phyloP scores from a whole-genome alignment of 2,113 vertebrate genomes.

The Hyperoodon ampullatus region DNA sequence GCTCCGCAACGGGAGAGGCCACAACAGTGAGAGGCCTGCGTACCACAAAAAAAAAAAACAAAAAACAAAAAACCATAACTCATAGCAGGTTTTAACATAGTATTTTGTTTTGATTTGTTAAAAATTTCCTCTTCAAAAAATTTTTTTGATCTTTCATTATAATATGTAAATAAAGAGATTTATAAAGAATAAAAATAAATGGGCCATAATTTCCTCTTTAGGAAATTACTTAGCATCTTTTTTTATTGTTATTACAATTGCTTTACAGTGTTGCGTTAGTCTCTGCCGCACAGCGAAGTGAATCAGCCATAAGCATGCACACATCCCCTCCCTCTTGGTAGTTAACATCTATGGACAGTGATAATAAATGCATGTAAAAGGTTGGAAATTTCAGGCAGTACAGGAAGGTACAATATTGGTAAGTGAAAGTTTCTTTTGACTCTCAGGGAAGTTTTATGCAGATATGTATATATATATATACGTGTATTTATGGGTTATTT shows the following conservation, averaged over 20 bases:
- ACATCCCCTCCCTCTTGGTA: too few species aligned
- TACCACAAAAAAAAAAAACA: too few species aligned
- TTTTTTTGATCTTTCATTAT: not conserved
- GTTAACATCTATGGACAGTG: not conserved
- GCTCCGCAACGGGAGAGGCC: too few species aligned
- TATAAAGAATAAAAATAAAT: slow-evolving; percentile 16
- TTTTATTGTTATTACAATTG: too few species aligned
- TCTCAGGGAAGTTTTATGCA: not conserved
- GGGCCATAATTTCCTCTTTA: not conserved
- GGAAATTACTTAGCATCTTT: not conserved
- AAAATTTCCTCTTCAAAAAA: not conserved
- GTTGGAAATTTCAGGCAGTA: not conserved
- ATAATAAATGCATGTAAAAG: not conserved
- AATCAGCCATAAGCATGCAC: too few species aligned
- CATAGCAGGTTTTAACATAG: not conserved
- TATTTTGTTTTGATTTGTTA: not conserved
- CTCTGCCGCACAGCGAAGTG: too few species aligned
- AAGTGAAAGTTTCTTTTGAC: not conserved
- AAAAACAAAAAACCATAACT: not conserved
- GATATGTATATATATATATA: not conserved
- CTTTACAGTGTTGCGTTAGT: too few species aligned
- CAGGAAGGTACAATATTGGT: not conserved
- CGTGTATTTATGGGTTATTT: not conserved
- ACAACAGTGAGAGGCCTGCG: too few species aligned
- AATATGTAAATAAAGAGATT: not conserved